These are phyloP conservation scores for Sebastes dallii DNA, from an alignment of 2,797 vertebrate genomes.

Conservation along the genomic window DNA sequence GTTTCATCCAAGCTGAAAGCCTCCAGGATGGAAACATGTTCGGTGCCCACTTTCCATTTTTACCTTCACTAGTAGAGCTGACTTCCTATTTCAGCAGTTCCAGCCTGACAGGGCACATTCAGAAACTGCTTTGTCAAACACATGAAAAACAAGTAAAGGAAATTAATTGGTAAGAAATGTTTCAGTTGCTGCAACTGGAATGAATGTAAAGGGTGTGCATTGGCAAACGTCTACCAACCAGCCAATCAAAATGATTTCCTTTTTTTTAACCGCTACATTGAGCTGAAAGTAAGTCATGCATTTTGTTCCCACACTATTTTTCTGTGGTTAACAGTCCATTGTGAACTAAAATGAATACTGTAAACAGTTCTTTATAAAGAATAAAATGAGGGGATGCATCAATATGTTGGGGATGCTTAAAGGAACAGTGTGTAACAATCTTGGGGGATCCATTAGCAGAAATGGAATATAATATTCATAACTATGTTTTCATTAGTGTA, in stretches of 20 bases:
- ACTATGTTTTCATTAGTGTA: no score
- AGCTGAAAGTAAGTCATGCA: not conserved
- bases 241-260: not conserved
- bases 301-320: not conserved
- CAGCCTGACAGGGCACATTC: constrained; percentile 18
- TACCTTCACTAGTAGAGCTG: not conserved
- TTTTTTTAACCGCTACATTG: not conserved
- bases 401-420: no score
- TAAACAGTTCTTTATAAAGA: not conserved
- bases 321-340: not conserved
- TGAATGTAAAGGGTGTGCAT: not conserved
- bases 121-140: constrained; percentile 16
- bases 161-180: not conserved
- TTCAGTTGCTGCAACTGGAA: not conserved
- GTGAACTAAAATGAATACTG: not conserved
- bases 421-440: no score
- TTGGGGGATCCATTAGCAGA: no score
- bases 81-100: constrained; percentile 34
- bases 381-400: not conserved
- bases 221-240: not conserved
- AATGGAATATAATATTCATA: no score
- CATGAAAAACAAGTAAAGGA: not conserved
- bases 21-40: constrained; percentile 50
- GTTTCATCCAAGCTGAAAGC: constrained; percentile 48
- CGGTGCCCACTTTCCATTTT: constrained; percentile 61